Base-by-base conservation (phyloP, 2,888 invertebrate species). In the Drosophila cracens region DNA sequence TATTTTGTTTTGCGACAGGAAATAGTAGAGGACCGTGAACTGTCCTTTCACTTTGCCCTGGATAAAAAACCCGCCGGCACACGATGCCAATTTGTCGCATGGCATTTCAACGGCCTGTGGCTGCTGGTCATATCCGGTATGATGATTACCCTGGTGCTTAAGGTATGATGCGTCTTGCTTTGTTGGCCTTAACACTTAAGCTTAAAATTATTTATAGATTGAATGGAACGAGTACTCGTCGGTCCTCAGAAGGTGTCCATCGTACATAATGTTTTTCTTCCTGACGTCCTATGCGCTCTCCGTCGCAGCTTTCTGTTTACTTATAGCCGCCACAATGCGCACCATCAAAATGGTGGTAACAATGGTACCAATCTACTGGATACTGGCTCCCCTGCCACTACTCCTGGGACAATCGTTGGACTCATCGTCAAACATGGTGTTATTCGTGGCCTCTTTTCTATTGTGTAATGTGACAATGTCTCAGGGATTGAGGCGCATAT, bases 391-490 rank as follows among this genome's bases (percentile, higher is more conserved):
- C 1, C 16, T 88, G 4, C 86, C 84, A 0, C 34, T 88, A n/a
- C 4, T 86, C 0, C 27, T 70, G 0, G 62, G 48, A 0, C 53
- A 68, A 2, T 16, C 57, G 2, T 7, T 77, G 8, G 58, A 66
- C 2, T 8, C 51, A 1, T 2, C 31, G 29, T 48, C 76, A 0
- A 13, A 53, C n/a, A 1, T 6, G 0, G 0, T 70, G 0, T n/a
- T 68, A 21, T 4, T 29, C 1, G 0, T 60, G 0, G 51, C 66
- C 16, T 34, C 72, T 0, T 11, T 71, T 1, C 4, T 79, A 0
- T 25, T 82, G 11, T 88, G 83, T 57, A 84, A 87, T 68, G 83
- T 85, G 43, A 58, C 82, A 1, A 27, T 85, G 3, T 61, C 71
- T 18, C 70, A 65, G 2, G 85, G 89, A 0, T 11, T 85, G 0